phyloP scores from a whole-genome alignment of 2,113 vertebrate genomes.

The Cyanoramphus novaezelandiae region DNA sequence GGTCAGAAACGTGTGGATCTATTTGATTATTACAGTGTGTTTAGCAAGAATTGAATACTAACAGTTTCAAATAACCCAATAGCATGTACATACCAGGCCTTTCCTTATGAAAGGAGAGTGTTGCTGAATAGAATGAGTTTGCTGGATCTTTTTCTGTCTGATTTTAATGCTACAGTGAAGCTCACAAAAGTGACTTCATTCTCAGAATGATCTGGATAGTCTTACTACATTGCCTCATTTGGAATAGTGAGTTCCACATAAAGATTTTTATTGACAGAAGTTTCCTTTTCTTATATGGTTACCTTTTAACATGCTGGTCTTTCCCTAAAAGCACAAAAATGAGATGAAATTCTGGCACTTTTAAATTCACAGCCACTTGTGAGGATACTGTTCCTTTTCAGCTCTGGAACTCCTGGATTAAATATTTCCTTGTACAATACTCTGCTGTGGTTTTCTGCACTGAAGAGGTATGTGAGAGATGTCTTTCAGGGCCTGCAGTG shows the following conservation, averaged over 20 bases:
- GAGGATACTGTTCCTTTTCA: neutral
- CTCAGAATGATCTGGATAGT: neutral
- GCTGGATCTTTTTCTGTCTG: neutral
- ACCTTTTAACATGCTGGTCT: neutral
- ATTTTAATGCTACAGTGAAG: neutral
- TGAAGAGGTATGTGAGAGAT: neutral
- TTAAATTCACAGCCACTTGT: neutral
- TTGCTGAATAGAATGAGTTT: neutral
- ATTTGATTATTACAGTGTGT: neutral
- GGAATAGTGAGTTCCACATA: fast-evolving
- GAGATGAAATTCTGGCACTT: neutral
- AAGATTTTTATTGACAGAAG: neutral
- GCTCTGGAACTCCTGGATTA: neutral
- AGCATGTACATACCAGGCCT: neutral
- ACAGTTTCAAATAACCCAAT: neutral
- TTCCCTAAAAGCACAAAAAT: neutral
- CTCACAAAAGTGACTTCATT: neutral
- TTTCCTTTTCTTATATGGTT: neutral
- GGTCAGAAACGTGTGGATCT: neutral
- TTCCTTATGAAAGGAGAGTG: neutral
- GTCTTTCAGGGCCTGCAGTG: neutral
- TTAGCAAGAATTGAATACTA: neutral
- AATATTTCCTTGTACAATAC: neutral
- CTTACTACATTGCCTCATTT: neutral
- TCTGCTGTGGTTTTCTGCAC: neutral